Evolutionary conservation across 2,797 vertebrate genomes (phyloP).

Genomic region (Rhinophrynus dorsalis): DNA sequence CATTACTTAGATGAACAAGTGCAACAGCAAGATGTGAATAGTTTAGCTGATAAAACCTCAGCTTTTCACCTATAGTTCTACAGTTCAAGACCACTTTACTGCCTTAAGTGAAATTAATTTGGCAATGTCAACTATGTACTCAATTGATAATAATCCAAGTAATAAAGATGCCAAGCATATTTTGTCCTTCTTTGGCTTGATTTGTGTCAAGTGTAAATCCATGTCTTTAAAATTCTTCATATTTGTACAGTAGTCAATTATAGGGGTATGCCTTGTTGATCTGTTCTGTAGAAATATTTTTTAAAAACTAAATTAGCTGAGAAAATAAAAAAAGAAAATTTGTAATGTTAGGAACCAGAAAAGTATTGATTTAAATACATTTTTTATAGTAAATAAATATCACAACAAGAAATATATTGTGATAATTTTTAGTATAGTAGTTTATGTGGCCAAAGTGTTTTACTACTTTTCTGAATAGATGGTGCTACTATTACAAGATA

Average conservation of each 20-base stretch:
- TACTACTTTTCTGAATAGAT: too few relatives aligned
- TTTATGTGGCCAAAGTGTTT: too few relatives aligned
- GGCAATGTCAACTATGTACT: conserved; percentile 67
- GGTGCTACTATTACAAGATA: too few relatives aligned
- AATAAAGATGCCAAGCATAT: conserved; percentile 61
- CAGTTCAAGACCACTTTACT: conserved; percentile 66
- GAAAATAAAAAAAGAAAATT: too few relatives aligned
- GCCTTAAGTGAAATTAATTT: conserved; percentile 74
- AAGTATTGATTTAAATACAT: too few relatives aligned
- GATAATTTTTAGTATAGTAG: too few relatives aligned
- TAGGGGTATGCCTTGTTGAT: conserved; percentile 29
- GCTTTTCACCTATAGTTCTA: conserved; percentile 69
- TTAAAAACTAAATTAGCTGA: neutral
- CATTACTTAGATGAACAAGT: conserved; percentile 63
- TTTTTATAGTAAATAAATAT: too few relatives aligned
- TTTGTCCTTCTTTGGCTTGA: conserved; percentile 62
- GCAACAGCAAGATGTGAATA: conserved; percentile 57
- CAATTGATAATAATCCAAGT: conserved; percentile 66
- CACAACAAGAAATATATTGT: too few relatives aligned
- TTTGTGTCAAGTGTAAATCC: conserved; percentile 45
- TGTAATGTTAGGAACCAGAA: too few relatives aligned
- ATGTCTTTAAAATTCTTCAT: conserved; percentile 58
- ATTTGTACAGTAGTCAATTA: conserved; percentile 50
- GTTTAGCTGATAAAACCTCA: conserved; percentile 65
- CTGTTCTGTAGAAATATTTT: conserved; percentile 21